These are phyloP conservation scores for Peromyscus maniculatus DNA, from an alignment of 2,113 vertebrate species.

Conservation along the genomic window DNA sequence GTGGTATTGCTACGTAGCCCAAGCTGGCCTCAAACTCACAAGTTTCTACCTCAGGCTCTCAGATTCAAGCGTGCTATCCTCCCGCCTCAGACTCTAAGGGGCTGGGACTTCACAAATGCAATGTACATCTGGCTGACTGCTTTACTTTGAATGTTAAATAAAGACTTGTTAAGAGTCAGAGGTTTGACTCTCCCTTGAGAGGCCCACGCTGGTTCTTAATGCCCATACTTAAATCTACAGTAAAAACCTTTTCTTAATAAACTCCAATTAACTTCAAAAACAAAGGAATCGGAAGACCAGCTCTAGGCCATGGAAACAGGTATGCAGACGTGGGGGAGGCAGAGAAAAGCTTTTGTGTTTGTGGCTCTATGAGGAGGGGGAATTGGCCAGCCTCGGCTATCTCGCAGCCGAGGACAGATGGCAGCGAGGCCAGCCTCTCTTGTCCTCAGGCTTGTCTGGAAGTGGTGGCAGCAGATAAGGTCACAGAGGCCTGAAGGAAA, in stretches of 20 bases:
- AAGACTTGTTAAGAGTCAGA: not conserved
- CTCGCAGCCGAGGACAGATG: too few relatives aligned
- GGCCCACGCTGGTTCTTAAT: not conserved
- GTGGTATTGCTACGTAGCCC: not conserved
- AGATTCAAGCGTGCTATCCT: not conserved
- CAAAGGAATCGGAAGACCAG: not conserved
- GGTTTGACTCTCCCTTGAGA: conserved; percentile 8
- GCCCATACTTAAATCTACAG: not conserved
- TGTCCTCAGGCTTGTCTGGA: not conserved
- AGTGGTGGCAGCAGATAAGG: accelerated
- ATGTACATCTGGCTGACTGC: not conserved
- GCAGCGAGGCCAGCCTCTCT: too few relatives aligned
- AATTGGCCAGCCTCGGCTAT: accelerated
- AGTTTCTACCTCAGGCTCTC: not conserved
- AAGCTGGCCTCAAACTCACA: not conserved
- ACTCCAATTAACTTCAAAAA: not conserved
- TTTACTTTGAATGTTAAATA: conserved; percentile 1
- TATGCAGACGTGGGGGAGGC: too few relatives aligned
- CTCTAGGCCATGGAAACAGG: not conserved
- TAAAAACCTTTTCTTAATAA: not conserved
- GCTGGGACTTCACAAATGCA: not conserved
- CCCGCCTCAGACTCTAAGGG: not conserved
- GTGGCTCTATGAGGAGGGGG: not conserved
- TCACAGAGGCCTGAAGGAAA: not conserved
- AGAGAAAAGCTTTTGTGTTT: accelerated